These are phyloP conservation scores for Hemicrepidius hirtus DNA, from an alignment of 2,888 invertebrate genomes.

Conservation along the genomic window DNA sequence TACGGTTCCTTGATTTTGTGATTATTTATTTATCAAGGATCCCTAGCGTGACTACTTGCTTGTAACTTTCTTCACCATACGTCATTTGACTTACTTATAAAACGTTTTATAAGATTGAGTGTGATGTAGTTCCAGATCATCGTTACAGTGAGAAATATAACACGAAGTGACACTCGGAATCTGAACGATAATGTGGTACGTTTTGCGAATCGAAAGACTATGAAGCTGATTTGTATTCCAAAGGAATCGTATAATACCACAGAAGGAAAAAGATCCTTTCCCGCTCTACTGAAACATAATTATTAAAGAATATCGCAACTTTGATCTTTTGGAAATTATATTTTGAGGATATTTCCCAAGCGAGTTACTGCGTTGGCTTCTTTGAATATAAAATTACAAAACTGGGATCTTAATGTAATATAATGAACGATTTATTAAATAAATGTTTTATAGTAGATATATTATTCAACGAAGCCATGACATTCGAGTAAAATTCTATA, in stretches of 20 bases:
- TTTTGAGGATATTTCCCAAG: constrained; percentile 28
- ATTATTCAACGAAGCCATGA: too few relatives aligned
- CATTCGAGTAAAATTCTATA: too few relatives aligned
- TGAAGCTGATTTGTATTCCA: constrained; percentile 13
- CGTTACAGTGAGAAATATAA: neutral
- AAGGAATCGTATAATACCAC: constrained; percentile 22
- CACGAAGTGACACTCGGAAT: neutral
- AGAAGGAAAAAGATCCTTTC: constrained; percentile 8
- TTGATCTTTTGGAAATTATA: constrained; percentile 33
- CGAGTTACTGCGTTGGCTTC: constrained; percentile 7
- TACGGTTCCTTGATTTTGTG: too few relatives aligned
- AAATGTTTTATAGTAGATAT: too few relatives aligned
- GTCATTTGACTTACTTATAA: too few relatives aligned
- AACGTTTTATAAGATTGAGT: neutral
- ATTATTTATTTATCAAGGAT: too few relatives aligned
- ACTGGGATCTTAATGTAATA: constrained; percentile 15
- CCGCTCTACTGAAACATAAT: constrained; percentile 21
- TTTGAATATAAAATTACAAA: constrained; percentile 26
- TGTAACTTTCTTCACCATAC: too few relatives aligned
- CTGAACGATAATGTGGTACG: constrained; percentile 1
- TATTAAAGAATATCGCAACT: constrained; percentile 24
- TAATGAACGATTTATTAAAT: neutral
- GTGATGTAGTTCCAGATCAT: constrained; percentile 1
- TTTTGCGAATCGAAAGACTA: constrained; percentile 1
- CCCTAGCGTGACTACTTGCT: too few relatives aligned